Evolutionary conservation across 2,113 vertebrate species (phyloP).

Genomic region (Heptranchias perlo): DNA sequence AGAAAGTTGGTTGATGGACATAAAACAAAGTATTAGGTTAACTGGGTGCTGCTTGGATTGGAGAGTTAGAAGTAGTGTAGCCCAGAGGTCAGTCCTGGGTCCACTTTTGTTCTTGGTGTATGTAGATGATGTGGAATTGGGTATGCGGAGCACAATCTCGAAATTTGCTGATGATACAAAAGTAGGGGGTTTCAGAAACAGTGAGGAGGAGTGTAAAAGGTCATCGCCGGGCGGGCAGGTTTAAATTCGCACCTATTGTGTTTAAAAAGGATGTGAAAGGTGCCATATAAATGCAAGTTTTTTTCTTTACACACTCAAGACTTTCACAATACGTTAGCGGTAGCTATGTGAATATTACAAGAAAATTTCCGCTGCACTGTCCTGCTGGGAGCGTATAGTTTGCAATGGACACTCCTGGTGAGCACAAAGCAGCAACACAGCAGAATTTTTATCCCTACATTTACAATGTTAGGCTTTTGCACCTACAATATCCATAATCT

Average conservation of each 20-base stretch:
- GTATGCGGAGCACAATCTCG: not conserved
- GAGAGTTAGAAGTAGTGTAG: not conserved
- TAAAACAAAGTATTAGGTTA: not conserved
- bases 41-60: not conserved
- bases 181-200: not conserved
- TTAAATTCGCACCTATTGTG: not conserved
- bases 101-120: not conserved
- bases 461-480: not conserved
- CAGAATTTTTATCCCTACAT: not conserved
- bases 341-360: not conserved
- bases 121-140: not conserved
- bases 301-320: not conserved
- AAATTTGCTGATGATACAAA: not conserved
- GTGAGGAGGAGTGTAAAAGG: not conserved
- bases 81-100: no score
- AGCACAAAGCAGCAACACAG: not conserved
- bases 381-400: not conserved
- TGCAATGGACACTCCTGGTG: not conserved
- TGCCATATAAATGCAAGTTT: not conserved
- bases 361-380: not conserved
- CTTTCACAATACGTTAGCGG: not conserved
- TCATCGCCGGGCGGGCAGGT: not conserved
- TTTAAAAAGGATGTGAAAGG: not conserved
- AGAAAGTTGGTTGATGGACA: not conserved
- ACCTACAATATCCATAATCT: not conserved